phyloP scores from a whole-genome alignment of 2,113 vertebrate genomes.

The Podarcis raffonei region DNA sequence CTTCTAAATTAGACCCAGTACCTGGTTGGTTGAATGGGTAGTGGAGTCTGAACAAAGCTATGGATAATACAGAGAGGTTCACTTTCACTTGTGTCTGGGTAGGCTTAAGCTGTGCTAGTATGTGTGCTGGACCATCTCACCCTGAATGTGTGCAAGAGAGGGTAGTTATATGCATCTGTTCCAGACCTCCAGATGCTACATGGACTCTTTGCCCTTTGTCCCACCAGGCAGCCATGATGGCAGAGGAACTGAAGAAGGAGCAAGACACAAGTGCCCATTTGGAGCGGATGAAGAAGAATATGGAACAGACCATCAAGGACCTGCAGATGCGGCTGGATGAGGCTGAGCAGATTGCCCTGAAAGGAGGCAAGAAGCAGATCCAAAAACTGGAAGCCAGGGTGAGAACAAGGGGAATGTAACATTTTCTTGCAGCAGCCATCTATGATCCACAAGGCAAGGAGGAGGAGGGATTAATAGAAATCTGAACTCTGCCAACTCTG shows the following conservation, averaged over 20 bases:
- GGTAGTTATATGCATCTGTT: neutral
- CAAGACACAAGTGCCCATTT: conserved; percentile 90
- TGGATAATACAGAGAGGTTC: neutral
- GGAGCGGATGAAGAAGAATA: conserved; percentile 96
- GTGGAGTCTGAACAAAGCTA: neutral
- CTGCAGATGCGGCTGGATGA: conserved; percentile 92
- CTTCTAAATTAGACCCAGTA: neutral
- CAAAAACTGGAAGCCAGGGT: conserved; percentile 94
- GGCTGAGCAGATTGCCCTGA: conserved; percentile 92
- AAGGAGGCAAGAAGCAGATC: conserved; percentile 94
- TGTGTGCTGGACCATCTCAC: too few relatives aligned
- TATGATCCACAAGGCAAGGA: neutral
- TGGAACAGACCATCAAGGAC: conserved; percentile 94
- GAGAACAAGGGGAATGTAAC: neutral
- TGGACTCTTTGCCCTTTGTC: neutral
- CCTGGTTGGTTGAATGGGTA: neutral
- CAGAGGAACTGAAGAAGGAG: conserved; percentile 95
- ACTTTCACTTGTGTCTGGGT: neutral
- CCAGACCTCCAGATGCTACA: neutral
- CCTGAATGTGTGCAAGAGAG: too few relatives aligned
- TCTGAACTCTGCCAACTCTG: neutral
- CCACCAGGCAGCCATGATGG: conserved; percentile 93
- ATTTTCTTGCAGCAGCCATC: neutral
- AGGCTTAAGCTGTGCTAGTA: neutral
- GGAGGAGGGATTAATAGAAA: neutral